Base-by-base conservation (phyloP, 2,113 vertebrate genomes). In the Chamaea fasciata region DNA sequence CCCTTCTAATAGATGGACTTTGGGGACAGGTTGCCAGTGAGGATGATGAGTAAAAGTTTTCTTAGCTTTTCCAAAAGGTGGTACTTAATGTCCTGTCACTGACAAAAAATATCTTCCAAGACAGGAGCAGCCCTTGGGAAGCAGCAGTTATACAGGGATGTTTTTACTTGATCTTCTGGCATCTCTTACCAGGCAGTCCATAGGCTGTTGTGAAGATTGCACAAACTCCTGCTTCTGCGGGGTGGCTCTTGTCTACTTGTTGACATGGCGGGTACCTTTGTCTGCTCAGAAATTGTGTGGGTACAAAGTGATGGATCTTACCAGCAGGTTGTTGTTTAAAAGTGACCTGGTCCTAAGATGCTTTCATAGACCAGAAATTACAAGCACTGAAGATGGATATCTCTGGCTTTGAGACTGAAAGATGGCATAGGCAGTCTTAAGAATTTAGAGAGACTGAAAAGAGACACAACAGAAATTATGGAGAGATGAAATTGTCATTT, bases 191-290 rank as follows among this genome's bases (percentile, higher is more conserved):
- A 28, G 23, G 14, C 19, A 13, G 49, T 49, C 15, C 15, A 8
- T 0, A 0, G 27, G 10, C 23, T 57, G 8, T 15, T 83, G 13
- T 55, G 42, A 57, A 42, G 52, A 57, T 39, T 30, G 27, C 15
- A 31, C 26, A 63, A 33, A 39, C 19, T 26, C 10, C 13, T 60
- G 13, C 42, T 70, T 56, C n/a, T 57, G 24, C 18, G 44, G 46
- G 13, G 13, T 23, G 53, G 6, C 10, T 83, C 8, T n/a, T 73
- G 9, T 35, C 44, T 37, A 0, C 6, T 42, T 74, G 24, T 50
- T 91, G 37, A 21, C 3, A 2, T 26, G 9, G 22, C 26, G 50
- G 26, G 8, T 91, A 13, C n/a, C 16, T 73, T 56, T 83, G 50
- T 33, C 42, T 37, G 30, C 52, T 79, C 8, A 60, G 42, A 77